Evolutionary conservation across 2,888 invertebrate species (phyloP).

Genomic region (Mythimna impura): DNA sequence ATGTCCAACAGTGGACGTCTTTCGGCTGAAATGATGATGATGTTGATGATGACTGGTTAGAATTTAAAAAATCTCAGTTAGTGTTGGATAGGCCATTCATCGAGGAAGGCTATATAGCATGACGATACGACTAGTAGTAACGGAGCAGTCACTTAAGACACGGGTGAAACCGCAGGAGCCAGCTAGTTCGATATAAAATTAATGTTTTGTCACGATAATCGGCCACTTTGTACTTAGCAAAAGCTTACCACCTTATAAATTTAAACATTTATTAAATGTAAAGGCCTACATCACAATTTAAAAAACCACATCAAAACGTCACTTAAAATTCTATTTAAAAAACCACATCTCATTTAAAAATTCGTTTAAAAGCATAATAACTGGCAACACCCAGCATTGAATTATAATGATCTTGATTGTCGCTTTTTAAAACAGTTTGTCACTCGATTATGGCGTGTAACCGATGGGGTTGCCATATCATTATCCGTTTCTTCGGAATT

Average conservation of each 20-base stretch:
- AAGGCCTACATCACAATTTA: slow-evolving; percentile 24
- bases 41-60: too few relatives aligned
- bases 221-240: background rate
- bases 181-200: background rate
- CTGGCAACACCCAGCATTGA: slow-evolving; percentile 66
- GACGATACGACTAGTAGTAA: too few relatives aligned
- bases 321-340: slow-evolving; percentile 47
- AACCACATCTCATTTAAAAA: slow-evolving; percentile 57
- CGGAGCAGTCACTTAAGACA: too few relatives aligned
- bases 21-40: too few relatives aligned
- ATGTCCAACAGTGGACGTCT: too few relatives aligned
- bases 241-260: background rate
- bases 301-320: slow-evolving; percentile 42
- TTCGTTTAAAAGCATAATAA: slow-evolving; percentile 62
- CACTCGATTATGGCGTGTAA: slow-evolving; percentile 87
- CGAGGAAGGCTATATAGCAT: too few relatives aligned
- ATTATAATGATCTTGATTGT: slow-evolving; percentile 75
- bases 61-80: too few relatives aligned
- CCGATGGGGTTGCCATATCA: slow-evolving; percentile 83
- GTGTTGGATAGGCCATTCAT: too few relatives aligned
- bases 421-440: slow-evolving; percentile 87
- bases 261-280: slow-evolving; percentile 4
- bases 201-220: background rate
- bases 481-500: slow-evolving; percentile 85
- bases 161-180: too few relatives aligned